Base-by-base conservation (phyloP, 2,113 vertebrate species). In the Pachypanchax playfairii region DNA sequence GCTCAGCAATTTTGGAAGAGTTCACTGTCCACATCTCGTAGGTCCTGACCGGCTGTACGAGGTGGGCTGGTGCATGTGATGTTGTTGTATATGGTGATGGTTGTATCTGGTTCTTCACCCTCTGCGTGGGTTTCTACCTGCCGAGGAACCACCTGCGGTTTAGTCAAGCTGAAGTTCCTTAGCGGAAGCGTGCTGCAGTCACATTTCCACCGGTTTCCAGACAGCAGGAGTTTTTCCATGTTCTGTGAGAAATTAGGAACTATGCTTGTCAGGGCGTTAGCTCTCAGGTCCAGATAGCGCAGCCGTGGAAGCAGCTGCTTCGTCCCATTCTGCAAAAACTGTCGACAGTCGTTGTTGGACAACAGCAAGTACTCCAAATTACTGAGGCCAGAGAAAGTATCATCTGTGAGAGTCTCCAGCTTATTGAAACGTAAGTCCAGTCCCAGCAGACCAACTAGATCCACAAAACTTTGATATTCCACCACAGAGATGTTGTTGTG, bases 341-440 rank as follows among this genome's bases (percentile, higher is more conserved):
- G 89, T 0, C 73, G 73, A 61, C 98, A 92, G 46, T 80, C 90
- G 51, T 98, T 99, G 84, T 80, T 90, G 4, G 95, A 91, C 11
- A 99, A 90, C 10, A 97, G 92, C 77, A 99, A 88, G 57, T 96
- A 99, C 52, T 97, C 95, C 41, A 99, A 79, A 77, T 92, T 94
- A 77, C 89, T 88, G 0, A 98, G 92, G 31, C 95, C 96, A 4
- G 73, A 63, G 1, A 99, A 96, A 26, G 92, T 92, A 21, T 52
- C 82, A 1, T 70, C 48, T 0, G 92, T 92, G 36, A 98, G 91
- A 11, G 88, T 87, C 0, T 84, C 90, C 52, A 98, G 82, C 66
- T 75, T 91, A 75, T 99, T 99, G 83, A 90, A 89, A 17, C 94
- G 93, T 61, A 99, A 88, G 65, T 99, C 96, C 0, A 98, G 87